phyloP scores from a whole-genome alignment of 2,797 vertebrate genomes.

The Lophius americanus region DNA sequence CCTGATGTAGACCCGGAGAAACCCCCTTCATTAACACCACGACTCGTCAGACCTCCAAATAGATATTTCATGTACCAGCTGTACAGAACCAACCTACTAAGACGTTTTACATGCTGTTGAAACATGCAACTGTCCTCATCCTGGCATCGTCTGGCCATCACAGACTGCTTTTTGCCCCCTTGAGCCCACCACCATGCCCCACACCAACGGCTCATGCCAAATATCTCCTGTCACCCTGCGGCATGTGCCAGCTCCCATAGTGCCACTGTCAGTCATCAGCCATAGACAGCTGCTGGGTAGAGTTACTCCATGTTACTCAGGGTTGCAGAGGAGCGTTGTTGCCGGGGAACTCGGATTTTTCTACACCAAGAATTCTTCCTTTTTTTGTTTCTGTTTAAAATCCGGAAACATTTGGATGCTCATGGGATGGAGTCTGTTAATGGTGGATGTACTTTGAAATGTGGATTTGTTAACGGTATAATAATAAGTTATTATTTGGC shows the following conservation, averaged over 20 bases:
- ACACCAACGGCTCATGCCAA: conserved; percentile 68
- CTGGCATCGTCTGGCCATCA: conserved; percentile 41
- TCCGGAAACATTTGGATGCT: conserved; percentile 6
- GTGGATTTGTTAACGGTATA: conserved; percentile 12
- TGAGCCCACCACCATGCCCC: conserved; percentile 54
- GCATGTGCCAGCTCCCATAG: conserved; percentile 69
- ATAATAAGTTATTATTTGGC: conserved; percentile 35
- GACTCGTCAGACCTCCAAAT: not conserved
- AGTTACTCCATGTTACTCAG: conserved; percentile 60
- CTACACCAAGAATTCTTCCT: conserved; percentile 5
- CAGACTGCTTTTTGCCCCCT: conserved; percentile 45
- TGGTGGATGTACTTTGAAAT: conserved; percentile 8
- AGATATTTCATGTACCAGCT: conserved; percentile 4
- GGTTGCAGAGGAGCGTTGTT: conserved; percentile 55
- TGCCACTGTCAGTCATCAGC: conserved; percentile 68
- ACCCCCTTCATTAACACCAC: not conserved
- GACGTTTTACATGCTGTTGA: conserved; percentile 22
- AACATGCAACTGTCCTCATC: conserved; percentile 14
- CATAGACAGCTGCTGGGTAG: conserved; percentile 70
- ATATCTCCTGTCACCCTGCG: conserved; percentile 64
- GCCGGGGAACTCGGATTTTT: conserved; percentile 57
- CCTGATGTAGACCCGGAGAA: not conserved
- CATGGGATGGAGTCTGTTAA: not conserved
- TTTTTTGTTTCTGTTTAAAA: not conserved
- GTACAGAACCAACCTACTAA: not conserved